Conservation (phyloP, 2,888 invertebrate genomes). For the Aethes cnicana region DNA sequence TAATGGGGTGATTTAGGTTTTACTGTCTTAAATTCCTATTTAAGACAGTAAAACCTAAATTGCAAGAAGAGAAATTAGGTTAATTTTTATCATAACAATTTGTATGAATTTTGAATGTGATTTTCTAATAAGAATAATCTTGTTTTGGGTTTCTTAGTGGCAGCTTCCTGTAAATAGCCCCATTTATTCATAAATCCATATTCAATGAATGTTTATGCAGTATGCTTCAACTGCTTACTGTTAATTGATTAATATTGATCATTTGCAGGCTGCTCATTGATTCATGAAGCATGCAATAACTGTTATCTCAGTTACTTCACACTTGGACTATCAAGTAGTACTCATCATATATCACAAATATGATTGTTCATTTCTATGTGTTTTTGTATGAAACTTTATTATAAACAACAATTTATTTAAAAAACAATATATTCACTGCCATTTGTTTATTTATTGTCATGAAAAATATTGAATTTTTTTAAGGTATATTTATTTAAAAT, state of each 20-base stretch:
- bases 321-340: constrained; percentile 29
- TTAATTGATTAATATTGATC: constrained; percentile 51
- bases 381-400: not conserved
- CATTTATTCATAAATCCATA: constrained; percentile 4
- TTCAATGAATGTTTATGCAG: constrained; percentile 35
- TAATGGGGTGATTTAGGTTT: too few relatives aligned
- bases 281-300: constrained; percentile 60
- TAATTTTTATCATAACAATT: too few relatives aligned
- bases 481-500: too few relatives aligned
- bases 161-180: not conserved
- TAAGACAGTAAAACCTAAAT: too few relatives aligned
- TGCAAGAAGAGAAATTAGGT: too few relatives aligned
- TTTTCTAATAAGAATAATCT: not conserved
- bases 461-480: too few relatives aligned
- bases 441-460: too few relatives aligned
- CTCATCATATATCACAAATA: not conserved
- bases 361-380: not conserved
- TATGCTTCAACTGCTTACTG: constrained; percentile 41
- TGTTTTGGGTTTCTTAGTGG: not conserved
- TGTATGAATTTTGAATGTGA: not conserved
- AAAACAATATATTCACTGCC: too few relatives aligned
- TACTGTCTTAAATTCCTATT: too few relatives aligned
- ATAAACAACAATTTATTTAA: too few relatives aligned
- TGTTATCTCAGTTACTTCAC: constrained; percentile 42
- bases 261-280: constrained; percentile 54